Base-by-base conservation (phyloP, 2,113 vertebrate genomes). In the Baryphthengus martii region DNA sequence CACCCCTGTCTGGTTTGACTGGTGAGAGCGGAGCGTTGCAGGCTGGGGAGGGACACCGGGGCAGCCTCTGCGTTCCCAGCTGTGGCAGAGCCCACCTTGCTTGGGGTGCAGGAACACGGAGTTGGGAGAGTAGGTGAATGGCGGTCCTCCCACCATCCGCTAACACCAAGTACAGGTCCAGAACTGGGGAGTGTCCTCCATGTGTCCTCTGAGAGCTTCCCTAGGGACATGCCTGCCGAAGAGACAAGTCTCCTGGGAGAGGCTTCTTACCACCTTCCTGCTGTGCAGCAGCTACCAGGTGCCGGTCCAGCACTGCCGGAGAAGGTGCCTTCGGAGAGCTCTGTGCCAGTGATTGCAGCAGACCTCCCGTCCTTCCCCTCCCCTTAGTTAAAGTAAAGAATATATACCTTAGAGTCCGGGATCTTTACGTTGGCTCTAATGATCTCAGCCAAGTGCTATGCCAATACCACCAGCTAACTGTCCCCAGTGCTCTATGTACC, bases 401-500 rank as follows among this genome's bases (percentile, higher is more conserved):
- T 37, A 40, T 6, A 24, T 58, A 37, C 26, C 31, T 89, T 17
- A 40, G 35, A 94, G 77, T 26, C 47, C 83, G n/a, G 58, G 45
- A 94, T 58, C 37, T 72, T 33, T 63, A 45, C 47, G 37, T 17
- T 68, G 58, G 24, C 23, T 80, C 29, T 83, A 56, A 17, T 20
- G 10, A 39, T 40, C 55, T 73, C 45, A 74, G 74, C 59, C 62
- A 45, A n/a, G 50, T n/a, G 16, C 50, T 14, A 19, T 45, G 63
- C n/a, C 49, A 31, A 3, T 21, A 67, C n/a, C 28, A n/a, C 18
- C 35, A 84, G 42, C 35, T 24, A 28, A 24, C 14, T 42, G 21
- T 50, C 19, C 18, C 17, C 53, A 84, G n/a, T 45, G 24, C 71
- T 56, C 80, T 39, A 91, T 93, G 58, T 98, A 99, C 98, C 98